Evolutionary conservation across 2,113 vertebrate species (phyloP), one percentile per base, ranked within the genome.

Genomic region (Tonatia bakeri): DNA sequence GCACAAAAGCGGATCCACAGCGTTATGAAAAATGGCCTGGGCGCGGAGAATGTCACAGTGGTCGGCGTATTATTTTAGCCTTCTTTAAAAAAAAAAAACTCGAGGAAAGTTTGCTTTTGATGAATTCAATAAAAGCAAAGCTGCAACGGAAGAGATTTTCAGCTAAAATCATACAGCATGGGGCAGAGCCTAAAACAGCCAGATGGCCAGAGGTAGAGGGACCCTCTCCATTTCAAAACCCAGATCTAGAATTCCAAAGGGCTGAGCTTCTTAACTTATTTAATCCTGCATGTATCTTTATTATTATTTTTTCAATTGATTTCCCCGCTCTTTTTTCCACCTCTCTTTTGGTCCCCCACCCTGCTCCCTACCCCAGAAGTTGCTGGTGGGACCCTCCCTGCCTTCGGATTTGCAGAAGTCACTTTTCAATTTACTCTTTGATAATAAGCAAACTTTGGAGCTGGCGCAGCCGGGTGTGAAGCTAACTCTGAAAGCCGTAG

Each of bases 11-110:
- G 98, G 98, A 98, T 99, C 98, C 98, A 98, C 98, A 97, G 98
- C 98, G 98, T 99, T 99, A 99, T 99, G 99, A 99, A 99, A 99
- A 99, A 99, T 99, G 99, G 99, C 98, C 98, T 98, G 98, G 98
- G 98, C 99, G 98, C 96, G 98, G 98, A 99, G 99, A 99, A 99
- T 99, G 99, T 99, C 99, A 98, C 99, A 99, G 99, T 99, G 99
- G 99, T 99, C 98, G 98, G 98, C 98, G 99, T 99, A 99, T 99
- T 99, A 99, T 99, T 99, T 99, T 99, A 98, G 98, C 96, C 98
- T 97, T 98, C 98, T 98, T 98, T 96, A 97, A 98, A 98, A 98
- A 98, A 96, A 98, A 98, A 98, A 98, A 98, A 96, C 98, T 98
- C 98, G 95, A 98, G 98, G 98, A 99, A 99, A 99, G 98, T 99